These are phyloP conservation scores for Triops longicaudatus DNA, from an alignment of 1,140 invertebrate species.

Conservation along the genomic window DNA sequence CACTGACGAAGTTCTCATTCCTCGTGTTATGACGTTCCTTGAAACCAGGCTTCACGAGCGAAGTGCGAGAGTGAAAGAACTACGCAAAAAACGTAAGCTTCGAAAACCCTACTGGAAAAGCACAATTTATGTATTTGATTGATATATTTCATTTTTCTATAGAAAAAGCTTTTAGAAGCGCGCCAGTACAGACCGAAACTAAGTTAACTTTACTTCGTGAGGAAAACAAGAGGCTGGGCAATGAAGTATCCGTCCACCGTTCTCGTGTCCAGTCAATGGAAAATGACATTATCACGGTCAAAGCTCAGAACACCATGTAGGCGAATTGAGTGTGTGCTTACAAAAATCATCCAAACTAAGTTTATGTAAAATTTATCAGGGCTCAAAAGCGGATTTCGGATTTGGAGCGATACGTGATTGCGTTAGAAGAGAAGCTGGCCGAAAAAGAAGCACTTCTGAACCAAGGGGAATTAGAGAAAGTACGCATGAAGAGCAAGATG, in stretches of 20 bases:
- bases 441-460: constrained; percentile 38
- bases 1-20: constrained; percentile 20
- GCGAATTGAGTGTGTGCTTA: background rate
- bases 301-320: background rate
- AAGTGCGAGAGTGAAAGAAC: background rate
- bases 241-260: background rate
- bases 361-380: background rate
- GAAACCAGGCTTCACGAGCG: background rate
- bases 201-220: background rate
- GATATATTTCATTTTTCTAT: background rate
- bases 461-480: constrained; percentile 34
- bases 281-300: background rate
- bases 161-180: background rate
- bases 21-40: background rate
- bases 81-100: background rate
- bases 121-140: too few species aligned
- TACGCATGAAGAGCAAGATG: constrained; percentile 32
- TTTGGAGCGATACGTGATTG: background rate
- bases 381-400: background rate
- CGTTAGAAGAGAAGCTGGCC: constrained; percentile 30
- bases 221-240: background rate
- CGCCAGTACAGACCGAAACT: background rate
- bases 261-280: background rate
- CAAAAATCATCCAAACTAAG: background rate
- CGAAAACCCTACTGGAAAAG: background rate